Percentiles rank a stretch among this genome's conserved stretches.
Conservation (phyloP, 2,888 invertebrate species). For the Drosophila monieri region DNA sequence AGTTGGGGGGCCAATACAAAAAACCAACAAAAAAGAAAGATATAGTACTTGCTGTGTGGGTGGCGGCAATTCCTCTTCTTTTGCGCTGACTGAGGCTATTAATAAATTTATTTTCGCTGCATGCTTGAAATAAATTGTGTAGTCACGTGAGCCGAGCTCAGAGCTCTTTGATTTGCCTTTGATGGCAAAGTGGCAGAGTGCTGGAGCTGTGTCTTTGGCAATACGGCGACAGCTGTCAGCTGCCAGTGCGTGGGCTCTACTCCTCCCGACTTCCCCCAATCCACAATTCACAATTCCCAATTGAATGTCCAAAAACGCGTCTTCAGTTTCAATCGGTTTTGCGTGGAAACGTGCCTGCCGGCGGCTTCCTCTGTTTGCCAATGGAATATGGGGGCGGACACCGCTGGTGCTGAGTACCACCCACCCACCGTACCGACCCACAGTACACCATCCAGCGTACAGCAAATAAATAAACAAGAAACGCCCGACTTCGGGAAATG, state of each 20-base stretch:
- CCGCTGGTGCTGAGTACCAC: conserved; percentile 1
- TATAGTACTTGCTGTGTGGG: conserved; percentile 37
- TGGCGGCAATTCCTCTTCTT: conserved; percentile 52
- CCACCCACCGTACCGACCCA: conserved; percentile 63
- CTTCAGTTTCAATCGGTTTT: conserved; percentile 66
- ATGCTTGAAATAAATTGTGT: conserved; percentile 71
- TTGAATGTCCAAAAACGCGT: conserved; percentile 61
- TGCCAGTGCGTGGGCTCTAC: conserved; percentile 31
- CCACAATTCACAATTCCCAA: conserved; percentile 15
- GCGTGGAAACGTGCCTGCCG: conserved; percentile 46
- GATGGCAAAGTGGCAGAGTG: conserved; percentile 41
- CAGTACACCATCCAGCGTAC: conserved; percentile 13
- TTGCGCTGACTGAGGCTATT: conserved; percentile 62
- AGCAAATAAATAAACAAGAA: conserved; percentile 25
- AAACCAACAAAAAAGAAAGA: neutral
- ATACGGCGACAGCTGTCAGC: conserved; percentile 70
- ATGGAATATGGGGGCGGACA: conserved; percentile 51
- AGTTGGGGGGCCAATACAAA: neutral
- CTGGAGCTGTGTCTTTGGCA: conserved; percentile 35
- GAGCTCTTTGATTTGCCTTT: conserved; percentile 67
- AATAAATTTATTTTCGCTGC: conserved; percentile 72
- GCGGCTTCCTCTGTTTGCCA: conserved; percentile 63
- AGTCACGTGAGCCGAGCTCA: conserved; percentile 67
- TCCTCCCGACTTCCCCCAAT: neutral
- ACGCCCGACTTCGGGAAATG: conserved; percentile 7